Conservation (phyloP, 2,113 vertebrate genomes). For the Carassius auratus region DNA sequence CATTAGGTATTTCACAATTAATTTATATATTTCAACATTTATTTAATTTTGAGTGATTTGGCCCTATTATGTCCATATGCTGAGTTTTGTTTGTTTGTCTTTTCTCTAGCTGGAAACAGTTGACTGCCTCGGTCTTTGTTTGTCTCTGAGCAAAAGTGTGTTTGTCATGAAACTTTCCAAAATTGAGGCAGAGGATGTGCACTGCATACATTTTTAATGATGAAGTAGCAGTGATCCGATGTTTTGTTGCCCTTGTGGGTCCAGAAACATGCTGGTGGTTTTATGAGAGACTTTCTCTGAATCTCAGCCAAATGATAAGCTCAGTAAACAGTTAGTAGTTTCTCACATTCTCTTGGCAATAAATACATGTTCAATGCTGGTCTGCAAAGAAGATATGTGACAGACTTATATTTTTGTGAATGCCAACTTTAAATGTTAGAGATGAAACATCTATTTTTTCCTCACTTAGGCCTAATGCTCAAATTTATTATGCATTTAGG, state of each 20-base stretch:
- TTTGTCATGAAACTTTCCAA: not conserved
- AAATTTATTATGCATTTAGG: not conserved
- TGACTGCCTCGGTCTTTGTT: not conserved
- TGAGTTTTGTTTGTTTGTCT: not conserved
- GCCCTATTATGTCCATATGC: too few relatives aligned
- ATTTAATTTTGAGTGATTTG: too few relatives aligned
- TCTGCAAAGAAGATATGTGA: not conserved
- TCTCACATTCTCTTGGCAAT: not conserved
- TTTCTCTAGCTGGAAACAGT: not conserved
- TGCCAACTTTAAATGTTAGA: not conserved
- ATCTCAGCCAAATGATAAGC: not conserved
- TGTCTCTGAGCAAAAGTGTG: constrained; percentile 7
- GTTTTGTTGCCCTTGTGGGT: not conserved
- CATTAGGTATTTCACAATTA: too few relatives aligned
- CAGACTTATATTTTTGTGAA: not conserved
- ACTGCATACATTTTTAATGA: constrained; percentile 19
- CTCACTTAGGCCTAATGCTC: not conserved
- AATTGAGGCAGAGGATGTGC: not conserved
- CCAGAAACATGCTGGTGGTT: not conserved
- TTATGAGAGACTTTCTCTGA: not conserved
- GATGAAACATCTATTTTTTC: not conserved
- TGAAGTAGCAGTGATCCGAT: not conserved
- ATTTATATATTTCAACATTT: too few relatives aligned
- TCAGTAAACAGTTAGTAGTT: not conserved
- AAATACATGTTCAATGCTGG: not conserved